phyloP scores from a whole-genome alignment of 2,888 invertebrate genomes.

The Drosophila leonis region DNA sequence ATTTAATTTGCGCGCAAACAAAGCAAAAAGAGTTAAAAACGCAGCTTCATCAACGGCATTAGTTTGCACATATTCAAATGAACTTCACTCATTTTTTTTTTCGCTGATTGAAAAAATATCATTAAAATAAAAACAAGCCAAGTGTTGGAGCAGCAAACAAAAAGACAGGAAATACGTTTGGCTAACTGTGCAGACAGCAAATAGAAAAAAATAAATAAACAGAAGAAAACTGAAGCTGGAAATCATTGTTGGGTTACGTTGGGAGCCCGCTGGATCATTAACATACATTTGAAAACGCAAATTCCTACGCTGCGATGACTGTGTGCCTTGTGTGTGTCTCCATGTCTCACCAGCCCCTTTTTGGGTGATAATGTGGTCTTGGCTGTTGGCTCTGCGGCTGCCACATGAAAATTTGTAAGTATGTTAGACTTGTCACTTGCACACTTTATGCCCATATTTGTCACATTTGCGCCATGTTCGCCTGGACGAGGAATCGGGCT shows the following conservation, averaged over 20 bases:
- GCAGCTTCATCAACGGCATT: slow-evolving; percentile 67
- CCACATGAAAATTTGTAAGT: slow-evolving; percentile 78
- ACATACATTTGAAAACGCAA: slow-evolving; percentile 80
- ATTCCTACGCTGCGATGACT: slow-evolving; percentile 56
- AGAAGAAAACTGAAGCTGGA: slow-evolving; percentile 37
- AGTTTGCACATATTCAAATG: slow-evolving; percentile 76
- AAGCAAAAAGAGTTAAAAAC: slow-evolving; percentile 16
- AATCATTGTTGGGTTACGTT: slow-evolving; percentile 58
- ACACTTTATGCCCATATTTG: slow-evolving; percentile 83
- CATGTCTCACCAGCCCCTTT: background rate
- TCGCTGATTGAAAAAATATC: slow-evolving; percentile 42
- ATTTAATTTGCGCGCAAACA: slow-evolving; percentile 55
- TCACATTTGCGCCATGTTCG: slow-evolving; percentile 81
- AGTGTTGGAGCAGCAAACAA: slow-evolving; percentile 59
- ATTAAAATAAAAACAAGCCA: slow-evolving; percentile 74
- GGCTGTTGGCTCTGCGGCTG: slow-evolving; percentile 38
- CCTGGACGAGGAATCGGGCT: slow-evolving; percentile 26
- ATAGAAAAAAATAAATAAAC: background rate
- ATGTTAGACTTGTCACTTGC: slow-evolving; percentile 82
- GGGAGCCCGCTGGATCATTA: slow-evolving; percentile 65
- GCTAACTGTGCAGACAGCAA: slow-evolving; percentile 51
- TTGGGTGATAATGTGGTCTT: slow-evolving; percentile 61
- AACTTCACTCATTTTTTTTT: slow-evolving; percentile 22
- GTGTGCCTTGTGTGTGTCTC: slow-evolving; percentile 15
- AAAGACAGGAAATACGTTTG: slow-evolving; percentile 73